Percentiles rank a stretch among this genome's conserved stretches.
Conservation (phyloP, 2,888 invertebrate genomes). For the Eupithecia subumbrata region DNA sequence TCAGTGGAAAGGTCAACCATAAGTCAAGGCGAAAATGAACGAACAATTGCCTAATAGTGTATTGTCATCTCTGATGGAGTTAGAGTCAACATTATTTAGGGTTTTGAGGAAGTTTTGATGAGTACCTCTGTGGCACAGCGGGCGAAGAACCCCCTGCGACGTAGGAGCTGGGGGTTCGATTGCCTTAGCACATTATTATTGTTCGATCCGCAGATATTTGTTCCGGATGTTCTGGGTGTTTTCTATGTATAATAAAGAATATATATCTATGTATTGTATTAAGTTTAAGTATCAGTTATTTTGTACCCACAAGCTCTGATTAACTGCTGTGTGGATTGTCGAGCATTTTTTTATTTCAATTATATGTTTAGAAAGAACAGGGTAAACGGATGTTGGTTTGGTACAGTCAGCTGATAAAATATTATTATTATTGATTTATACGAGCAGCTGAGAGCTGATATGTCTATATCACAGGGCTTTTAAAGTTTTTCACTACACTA, state of each 20-base stretch:
- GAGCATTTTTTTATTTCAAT: no score
- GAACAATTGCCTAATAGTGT: slow-evolving; percentile 31
- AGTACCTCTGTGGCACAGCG: neutral
- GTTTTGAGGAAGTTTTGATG: neutral
- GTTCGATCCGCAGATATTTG: neutral
- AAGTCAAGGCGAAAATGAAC: slow-evolving; percentile 35
- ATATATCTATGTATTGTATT: neutral
- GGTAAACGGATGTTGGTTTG: neutral
- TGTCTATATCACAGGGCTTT: no score
- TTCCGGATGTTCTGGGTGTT: neutral
- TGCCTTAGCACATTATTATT: neutral
- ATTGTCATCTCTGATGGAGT: slow-evolving; percentile 13
- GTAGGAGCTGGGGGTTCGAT: no score
- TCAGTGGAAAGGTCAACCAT: slow-evolving; percentile 34
- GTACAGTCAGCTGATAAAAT: no score
- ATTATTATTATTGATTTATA: no score
- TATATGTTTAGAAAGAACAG: no score
- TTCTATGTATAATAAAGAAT: neutral
- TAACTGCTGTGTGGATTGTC: no score
- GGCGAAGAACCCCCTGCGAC: neutral
- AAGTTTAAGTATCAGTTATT: no score
- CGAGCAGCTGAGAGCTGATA: no score
- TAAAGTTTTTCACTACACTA: no score
- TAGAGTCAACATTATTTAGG: neutral
- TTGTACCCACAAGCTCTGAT: no score